These are phyloP conservation scores for Dipodomys spectabilis DNA, from an alignment of 2,113 vertebrate genomes.

Conservation along the genomic window DNA sequence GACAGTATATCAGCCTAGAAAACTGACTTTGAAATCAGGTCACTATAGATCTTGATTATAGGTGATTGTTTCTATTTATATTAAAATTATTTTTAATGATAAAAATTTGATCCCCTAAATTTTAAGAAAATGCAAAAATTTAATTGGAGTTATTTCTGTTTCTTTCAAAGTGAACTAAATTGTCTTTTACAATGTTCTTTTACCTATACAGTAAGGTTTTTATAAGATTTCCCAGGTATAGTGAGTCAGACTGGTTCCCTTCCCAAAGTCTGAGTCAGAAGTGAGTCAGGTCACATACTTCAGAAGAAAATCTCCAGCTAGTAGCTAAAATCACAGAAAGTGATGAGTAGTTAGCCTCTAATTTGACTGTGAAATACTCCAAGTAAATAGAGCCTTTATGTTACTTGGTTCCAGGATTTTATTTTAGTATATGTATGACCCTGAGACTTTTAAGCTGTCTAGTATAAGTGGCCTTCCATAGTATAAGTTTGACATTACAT, in stretches of 20 bases:
- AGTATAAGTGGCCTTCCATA: constrained; percentile 24
- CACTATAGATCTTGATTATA: background rate
- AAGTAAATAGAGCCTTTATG: constrained; percentile 46
- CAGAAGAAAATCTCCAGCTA: background rate
- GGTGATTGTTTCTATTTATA: background rate
- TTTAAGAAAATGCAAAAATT: background rate
- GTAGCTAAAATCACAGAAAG: constrained; percentile 2
- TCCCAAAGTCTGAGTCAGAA: background rate
- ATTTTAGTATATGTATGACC: constrained; percentile 60
- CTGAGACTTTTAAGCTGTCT: constrained; percentile 55
- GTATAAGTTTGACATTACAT: background rate
- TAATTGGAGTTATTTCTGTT: background rate
- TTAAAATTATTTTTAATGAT: background rate
- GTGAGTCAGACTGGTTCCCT: background rate
- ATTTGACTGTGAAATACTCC: constrained; percentile 20
- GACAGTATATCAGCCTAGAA: background rate
- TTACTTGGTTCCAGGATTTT: constrained; percentile 71
- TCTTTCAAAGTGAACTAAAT: background rate
- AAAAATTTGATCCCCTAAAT: background rate
- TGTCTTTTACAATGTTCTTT: constrained; percentile 9
- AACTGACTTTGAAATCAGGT: constrained; percentile 19
- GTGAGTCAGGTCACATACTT: background rate
- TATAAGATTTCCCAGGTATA: background rate
- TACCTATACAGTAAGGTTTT: background rate
- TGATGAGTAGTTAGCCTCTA: constrained; percentile 1